phyloP scores from a whole-genome alignment of 2,113 vertebrate genomes.

The Dipodomys stephensi region DNA sequence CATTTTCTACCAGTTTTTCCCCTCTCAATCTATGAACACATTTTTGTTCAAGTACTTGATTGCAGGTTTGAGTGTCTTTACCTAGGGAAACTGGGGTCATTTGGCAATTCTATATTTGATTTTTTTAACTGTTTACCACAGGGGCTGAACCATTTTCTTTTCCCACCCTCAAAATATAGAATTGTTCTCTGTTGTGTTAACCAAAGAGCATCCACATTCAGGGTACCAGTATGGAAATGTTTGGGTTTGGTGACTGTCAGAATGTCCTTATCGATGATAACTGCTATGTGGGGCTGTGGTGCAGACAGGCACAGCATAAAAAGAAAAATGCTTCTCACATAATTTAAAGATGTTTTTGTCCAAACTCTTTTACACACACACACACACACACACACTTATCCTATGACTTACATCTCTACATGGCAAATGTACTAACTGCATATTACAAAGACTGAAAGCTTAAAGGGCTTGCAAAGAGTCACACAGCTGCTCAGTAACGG shows the following conservation, averaged over 20 bases:
- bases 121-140: constrained; percentile 10
- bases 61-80: not conserved
- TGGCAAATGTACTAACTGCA: constrained; percentile 48
- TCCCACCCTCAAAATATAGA: not conserved
- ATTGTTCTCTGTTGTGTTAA: not conserved
- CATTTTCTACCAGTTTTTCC: too few species aligned
- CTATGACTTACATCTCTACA: constrained; percentile 26
- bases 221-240: constrained; percentile 7
- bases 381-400: too few species aligned
- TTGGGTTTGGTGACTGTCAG: not conserved
- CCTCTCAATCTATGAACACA: not conserved
- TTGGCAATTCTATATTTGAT: constrained; percentile 18
- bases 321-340: not conserved
- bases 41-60: not conserved
- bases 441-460: constrained; percentile 55
- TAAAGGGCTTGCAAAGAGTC: constrained; percentile 47
- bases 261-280: not conserved
- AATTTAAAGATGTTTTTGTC: constrained; percentile 1
- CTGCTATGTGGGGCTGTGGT: not conserved
- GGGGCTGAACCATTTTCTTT: not conserved
- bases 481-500: constrained; percentile 10
- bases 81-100: not conserved
- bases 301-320: not conserved
- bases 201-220: not conserved
- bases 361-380: not conserved